A percentile compares a stretch with the other conserved stretches of the same genome.
Evolutionary conservation across 2,797 vertebrate species (phyloP).

Genomic region (Tokudaia tokunoshimensis): DNA sequence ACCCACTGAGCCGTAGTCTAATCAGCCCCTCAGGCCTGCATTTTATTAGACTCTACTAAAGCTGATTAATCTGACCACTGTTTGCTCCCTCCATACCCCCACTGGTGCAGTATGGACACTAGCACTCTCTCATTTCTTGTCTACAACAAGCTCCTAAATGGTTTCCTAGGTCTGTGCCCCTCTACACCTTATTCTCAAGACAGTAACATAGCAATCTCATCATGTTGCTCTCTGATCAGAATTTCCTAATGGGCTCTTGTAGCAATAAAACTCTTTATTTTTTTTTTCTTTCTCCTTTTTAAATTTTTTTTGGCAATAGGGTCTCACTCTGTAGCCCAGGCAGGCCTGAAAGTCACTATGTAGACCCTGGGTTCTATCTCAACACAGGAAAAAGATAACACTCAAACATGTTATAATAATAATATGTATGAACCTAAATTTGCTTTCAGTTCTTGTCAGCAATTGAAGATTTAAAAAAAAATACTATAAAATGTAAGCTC

Average conservation of each 20-base stretch:
- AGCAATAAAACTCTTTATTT: neutral
- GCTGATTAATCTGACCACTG: neutral
- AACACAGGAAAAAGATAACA: neutral
- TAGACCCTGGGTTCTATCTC: neutral
- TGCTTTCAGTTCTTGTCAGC: constrained; percentile 65
- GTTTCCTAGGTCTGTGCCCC: neutral
- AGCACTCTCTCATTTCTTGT: neutral
- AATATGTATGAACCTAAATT: constrained; percentile 11
- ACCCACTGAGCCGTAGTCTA: neutral
- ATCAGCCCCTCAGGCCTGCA: neutral
- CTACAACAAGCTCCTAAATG: constrained; percentile 24
- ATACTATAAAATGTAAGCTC: constrained; percentile 43
- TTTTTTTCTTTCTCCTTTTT: neutral
- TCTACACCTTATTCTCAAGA: constrained; percentile 57
- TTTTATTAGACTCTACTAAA: constrained; percentile 9
- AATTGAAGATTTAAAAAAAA: constrained; percentile 38
- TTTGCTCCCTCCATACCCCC: neutral
- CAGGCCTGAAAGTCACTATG: neutral
- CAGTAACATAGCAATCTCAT: constrained; percentile 29
- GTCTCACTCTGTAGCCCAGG: neutral
- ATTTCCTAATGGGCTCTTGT: constrained; percentile 7
- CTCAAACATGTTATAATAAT: constrained; percentile 16
- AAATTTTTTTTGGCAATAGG: neutral
- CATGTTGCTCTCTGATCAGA: constrained; percentile 44
- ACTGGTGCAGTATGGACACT: neutral